Evolutionary conservation across 30 jellyfish, hydroid and myxozoan species (phyloP).

Genomic region (Morbakka virulenta): DNA sequence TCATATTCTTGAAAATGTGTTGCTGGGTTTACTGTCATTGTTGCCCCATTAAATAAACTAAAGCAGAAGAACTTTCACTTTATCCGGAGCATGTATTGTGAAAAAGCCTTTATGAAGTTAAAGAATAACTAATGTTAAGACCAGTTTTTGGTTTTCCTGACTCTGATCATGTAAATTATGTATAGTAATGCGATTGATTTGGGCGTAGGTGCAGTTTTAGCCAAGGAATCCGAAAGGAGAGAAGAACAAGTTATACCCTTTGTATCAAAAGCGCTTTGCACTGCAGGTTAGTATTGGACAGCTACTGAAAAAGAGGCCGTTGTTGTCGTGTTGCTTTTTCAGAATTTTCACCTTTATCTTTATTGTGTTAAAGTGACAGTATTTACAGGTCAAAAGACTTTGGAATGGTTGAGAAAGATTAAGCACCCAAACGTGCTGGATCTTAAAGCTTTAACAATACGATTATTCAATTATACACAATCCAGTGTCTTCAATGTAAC

Average conservation of each 20-base stretch:
- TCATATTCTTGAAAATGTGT: slow-evolving; percentile 1
- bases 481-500: too few relatives aligned
- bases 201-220: slow-evolving; percentile 5
- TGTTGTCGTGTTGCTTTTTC: slow-evolving; percentile 26
- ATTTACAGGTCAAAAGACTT: slow-evolving; percentile 21
- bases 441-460: neutral
- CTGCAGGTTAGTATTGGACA: slow-evolving; percentile 16
- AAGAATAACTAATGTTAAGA: neutral
- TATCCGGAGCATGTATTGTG: neutral
- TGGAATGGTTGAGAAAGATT: slow-evolving; percentile 13
- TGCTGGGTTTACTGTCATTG: slow-evolving; percentile 9
- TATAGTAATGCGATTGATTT: slow-evolving; percentile 21
- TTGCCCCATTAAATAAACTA: neutral
- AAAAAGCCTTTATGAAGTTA: neutral
- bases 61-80: neutral
- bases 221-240: neutral
- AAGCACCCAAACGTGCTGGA: slow-evolving; percentile 9
- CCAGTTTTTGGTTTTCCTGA: slow-evolving; percentile 7
- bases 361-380: slow-evolving; percentile 1
- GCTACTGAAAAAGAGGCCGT: slow-evolving; percentile 22
- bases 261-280: neutral
- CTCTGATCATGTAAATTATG: neutral
- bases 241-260: slow-evolving; percentile 8
- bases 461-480: too few relatives aligned
- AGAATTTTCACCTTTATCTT: slow-evolving; percentile 30